Evolutionary conservation across 2,797 vertebrate genomes (phyloP).

Genomic region (Lagocephalus sceleratus): DNA sequence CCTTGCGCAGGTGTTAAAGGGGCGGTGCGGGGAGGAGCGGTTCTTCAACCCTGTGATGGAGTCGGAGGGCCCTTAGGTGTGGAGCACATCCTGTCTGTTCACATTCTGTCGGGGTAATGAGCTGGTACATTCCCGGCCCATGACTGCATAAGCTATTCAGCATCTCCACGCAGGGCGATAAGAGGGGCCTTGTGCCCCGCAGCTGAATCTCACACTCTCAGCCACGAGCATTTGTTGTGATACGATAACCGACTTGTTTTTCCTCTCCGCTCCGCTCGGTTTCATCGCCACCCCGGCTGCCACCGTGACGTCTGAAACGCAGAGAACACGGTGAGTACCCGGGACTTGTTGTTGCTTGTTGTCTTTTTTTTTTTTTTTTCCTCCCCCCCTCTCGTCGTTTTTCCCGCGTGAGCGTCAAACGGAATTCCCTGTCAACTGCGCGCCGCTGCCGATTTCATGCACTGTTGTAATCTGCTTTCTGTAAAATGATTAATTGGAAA

Average conservation of each 20-base stretch:
- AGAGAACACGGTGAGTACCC: slow-evolving; percentile 78
- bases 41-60: slow-evolving; percentile 36
- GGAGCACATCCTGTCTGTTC: slow-evolving; percentile 66
- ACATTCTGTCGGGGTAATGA: slow-evolving; percentile 73
- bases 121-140: slow-evolving; percentile 69
- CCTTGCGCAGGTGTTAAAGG: slow-evolving; percentile 35
- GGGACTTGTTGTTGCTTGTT: slow-evolving; percentile 16
- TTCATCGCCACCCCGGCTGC: slow-evolving; percentile 43
- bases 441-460: slow-evolving; percentile 40
- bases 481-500: slow-evolving; percentile 72
- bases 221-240: slow-evolving; percentile 60
- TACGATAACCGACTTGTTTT: slow-evolving; percentile 63
- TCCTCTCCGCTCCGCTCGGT: slow-evolving; percentile 55
- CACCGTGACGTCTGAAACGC: slow-evolving; percentile 37
- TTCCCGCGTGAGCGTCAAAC: slow-evolving; percentile 48
- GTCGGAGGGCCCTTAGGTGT: slow-evolving; percentile 48
- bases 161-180: slow-evolving; percentile 55
- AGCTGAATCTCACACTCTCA: slow-evolving; percentile 58
- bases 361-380: slow-evolving; percentile 35
- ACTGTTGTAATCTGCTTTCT: slow-evolving; percentile 62
- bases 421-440: slow-evolving; percentile 36
- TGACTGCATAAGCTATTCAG: slow-evolving; percentile 67
- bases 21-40: slow-evolving; percentile 18
- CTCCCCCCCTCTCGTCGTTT: slow-evolving; percentile 43
- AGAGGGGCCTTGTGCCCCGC: slow-evolving; percentile 60